Evolutionary conservation across 2,797 vertebrate genomes (phyloP).

Genomic region (Sorex maritimensis): DNA sequence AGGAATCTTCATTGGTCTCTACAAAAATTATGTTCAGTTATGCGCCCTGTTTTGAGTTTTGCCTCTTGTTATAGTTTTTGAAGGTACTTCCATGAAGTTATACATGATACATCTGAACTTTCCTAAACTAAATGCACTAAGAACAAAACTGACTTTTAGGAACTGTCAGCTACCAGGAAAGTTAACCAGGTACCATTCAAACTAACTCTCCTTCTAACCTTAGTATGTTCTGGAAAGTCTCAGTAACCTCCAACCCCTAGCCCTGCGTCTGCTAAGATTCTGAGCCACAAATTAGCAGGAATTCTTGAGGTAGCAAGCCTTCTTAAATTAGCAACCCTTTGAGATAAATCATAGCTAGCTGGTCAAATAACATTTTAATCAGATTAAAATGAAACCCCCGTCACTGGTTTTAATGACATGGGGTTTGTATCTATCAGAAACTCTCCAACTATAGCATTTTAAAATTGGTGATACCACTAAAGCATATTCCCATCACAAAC

Average conservation of each 20-base stretch:
- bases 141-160: conserved; percentile 34
- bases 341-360: conserved; percentile 3
- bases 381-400: not conserved
- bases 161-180: not conserved
- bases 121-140: conserved; percentile 22
- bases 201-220: not conserved
- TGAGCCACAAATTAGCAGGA: not conserved
- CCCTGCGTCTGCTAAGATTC: not conserved
- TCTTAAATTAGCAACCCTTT: not conserved
- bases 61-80: not conserved
- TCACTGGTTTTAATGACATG: conserved; percentile 23
- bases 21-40: not conserved
- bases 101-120: not conserved
- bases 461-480: conserved; percentile 43
- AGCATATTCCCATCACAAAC: conserved; percentile 22
- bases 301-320: not conserved
- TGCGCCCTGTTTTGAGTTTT: not conserved
- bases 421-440: conserved; percentile 54
- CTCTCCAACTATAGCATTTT: not conserved
- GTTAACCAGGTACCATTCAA: not conserved
- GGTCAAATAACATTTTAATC: conserved; percentile 18
- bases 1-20: no score
- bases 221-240: not conserved
- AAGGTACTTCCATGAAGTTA: not conserved
- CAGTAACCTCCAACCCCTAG: not conserved